Percentiles rank a stretch among this genome's conserved stretches.
Conservation (phyloP, 37 sponge, comb jelly and placozoan species). For the Crambe crambe region DNA sequence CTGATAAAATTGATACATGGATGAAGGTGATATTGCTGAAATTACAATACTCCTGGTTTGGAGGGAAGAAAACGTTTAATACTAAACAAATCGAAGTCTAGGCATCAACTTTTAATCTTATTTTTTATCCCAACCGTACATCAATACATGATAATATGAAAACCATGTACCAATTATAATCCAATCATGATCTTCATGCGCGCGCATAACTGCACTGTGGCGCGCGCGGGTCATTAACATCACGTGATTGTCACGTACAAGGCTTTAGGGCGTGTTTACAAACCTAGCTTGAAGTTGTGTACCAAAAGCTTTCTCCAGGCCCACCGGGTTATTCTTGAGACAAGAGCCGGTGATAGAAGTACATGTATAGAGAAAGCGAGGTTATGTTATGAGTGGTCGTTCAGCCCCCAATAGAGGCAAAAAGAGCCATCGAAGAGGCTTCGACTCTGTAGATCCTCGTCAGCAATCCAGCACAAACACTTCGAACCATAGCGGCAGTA, state of each 20-base stretch:
- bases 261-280: too few relatives aligned
- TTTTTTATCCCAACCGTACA: neutral
- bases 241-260: neutral
- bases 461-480: neutral
- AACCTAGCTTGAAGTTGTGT: too few relatives aligned
- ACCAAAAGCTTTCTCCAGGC: too few relatives aligned
- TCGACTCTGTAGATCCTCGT: conserved; percentile 1
- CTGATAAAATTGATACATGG: neutral
- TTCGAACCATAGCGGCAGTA: neutral
- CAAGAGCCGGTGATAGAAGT: neutral
- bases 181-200: neutral
- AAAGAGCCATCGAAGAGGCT: conserved; percentile 19
- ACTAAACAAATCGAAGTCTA: neutral
- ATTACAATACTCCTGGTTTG: neutral
- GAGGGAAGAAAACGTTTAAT: neutral
- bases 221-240: neutral
- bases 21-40: neutral
- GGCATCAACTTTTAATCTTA: too few relatives aligned
- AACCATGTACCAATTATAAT: neutral
- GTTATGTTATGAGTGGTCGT: conserved; percentile 66
- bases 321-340: neutral
- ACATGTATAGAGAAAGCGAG: too few relatives aligned
- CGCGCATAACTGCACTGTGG: neutral
- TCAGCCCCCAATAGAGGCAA: conserved; percentile 34
- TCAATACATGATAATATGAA: neutral